Evolutionary conservation across 2,888 invertebrate genomes (phyloP).

Genomic region (Julus scanicus): DNA sequence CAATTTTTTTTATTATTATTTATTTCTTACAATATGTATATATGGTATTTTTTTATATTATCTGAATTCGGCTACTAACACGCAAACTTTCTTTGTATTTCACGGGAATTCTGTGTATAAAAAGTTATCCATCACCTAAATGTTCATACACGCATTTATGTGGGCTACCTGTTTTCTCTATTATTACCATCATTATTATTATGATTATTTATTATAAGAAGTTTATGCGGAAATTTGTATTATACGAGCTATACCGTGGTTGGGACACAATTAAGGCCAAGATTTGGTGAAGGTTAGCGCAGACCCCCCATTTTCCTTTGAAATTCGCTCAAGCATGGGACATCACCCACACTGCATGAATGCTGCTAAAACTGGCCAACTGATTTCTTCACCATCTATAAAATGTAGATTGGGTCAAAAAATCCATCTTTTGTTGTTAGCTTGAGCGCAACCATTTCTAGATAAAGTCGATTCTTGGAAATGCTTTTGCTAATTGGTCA

Average conservation of each 20-base stretch:
- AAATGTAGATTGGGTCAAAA: conserved; percentile 33
- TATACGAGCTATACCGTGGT: conserved; percentile 51
- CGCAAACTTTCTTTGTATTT: conserved; percentile 48
- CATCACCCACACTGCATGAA: conserved; percentile 37
- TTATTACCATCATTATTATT: conserved; percentile 44
- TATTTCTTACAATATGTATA: conserved; percentile 38
- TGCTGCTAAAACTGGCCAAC: neutral
- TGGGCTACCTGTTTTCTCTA: conserved; percentile 54
- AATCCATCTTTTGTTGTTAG: neutral
- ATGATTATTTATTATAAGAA: conserved; percentile 45
- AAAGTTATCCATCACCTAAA: conserved; percentile 49
- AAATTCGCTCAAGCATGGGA: conserved; percentile 38
- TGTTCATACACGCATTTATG: conserved; percentile 52
- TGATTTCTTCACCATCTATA: conserved; percentile 22
- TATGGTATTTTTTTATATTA: conserved; percentile 18
- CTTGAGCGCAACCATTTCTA: neutral
- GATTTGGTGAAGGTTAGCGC: conserved; percentile 48
- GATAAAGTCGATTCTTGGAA: neutral
- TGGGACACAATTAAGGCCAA: conserved; percentile 52
- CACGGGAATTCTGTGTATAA: conserved; percentile 9
- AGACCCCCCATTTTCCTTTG: conserved; percentile 30
- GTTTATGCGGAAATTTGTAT: conserved; percentile 48
- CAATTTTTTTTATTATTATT: conserved; percentile 28
- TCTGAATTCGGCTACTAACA: conserved; percentile 20
- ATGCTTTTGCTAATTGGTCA: conserved; percentile 27